A percentile compares a stretch with the other conserved stretches of the same genome.
Conservation (phyloP, 53 echinoderm and acorn worm species). For the Echinometra lucunter region DNA sequence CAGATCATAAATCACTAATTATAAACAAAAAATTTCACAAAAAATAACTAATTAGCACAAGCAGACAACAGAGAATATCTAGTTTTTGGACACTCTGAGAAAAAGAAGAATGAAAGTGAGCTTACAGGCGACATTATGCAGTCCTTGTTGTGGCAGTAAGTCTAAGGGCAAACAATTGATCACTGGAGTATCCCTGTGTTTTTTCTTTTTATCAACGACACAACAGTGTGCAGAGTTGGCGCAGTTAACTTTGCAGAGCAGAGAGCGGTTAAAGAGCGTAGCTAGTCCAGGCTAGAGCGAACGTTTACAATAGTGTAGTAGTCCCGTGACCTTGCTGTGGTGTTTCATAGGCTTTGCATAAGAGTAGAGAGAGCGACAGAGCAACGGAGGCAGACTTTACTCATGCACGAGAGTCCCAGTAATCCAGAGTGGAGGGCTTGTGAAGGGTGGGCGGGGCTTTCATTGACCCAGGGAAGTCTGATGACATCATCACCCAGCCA, state of each 20-base stretch:
- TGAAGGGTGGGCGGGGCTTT: constrained; percentile 62
- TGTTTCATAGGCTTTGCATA: constrained; percentile 59
- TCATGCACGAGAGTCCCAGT: constrained; percentile 25
- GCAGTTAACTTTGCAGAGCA: constrained; percentile 52
- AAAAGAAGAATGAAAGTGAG: constrained; percentile 29
- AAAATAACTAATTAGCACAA: constrained; percentile 29
- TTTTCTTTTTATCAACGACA: constrained; percentile 53
- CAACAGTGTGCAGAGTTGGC: constrained; percentile 49
- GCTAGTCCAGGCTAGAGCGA: constrained; percentile 54
- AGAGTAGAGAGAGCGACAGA: constrained; percentile 56
- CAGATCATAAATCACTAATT: not conserved
- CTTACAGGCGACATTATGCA: constrained; percentile 56
- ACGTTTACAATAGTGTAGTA: constrained; percentile 45
- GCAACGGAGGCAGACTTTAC: constrained; percentile 39
- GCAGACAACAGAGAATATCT: not conserved
- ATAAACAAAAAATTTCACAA: not conserved
- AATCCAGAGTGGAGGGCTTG: constrained; percentile 14
- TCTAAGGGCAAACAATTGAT: constrained; percentile 54
- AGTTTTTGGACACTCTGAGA: not conserved
- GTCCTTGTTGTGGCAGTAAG: constrained; percentile 29
- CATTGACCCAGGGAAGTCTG: constrained; percentile 72
- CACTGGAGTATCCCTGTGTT: constrained; percentile 42
- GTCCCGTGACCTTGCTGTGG: constrained; percentile 46
- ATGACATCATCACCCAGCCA: constrained; percentile 59
- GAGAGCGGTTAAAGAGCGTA: constrained; percentile 38